Base-by-base conservation (phyloP, 2,888 invertebrate species). In the Plebejus melissa region DNA sequence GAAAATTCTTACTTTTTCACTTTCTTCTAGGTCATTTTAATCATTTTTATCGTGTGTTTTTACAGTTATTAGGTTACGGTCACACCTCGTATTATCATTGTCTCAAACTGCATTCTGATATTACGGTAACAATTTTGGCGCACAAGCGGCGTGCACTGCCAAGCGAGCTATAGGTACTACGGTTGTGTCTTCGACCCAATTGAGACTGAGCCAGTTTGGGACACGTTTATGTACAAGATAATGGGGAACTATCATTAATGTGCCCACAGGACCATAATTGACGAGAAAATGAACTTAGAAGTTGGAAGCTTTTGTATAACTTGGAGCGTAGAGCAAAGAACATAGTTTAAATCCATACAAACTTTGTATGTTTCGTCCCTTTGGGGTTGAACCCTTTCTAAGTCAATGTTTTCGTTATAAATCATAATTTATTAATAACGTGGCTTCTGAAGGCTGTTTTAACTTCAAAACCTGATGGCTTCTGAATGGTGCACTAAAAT, bases 141-240 rank as follows among this genome's bases (percentile, higher is more conserved):
- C 46, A 71, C 72, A 54, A 32, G 72, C 50, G 54, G 13, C 50
- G 38, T 41, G 57, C 57, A 41, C 13, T 70, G 75, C 75, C 75
- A 75, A 75, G 70, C 38, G 28, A 38, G 50, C 38, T 54, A 54
- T 46, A 46, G 38, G 50, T 22, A 69, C 70, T 57, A 69, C 36
- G 6, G 54, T 28, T 38, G 50, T 32, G 28, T 58, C 36, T 75
- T 46, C 57, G 75, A 75, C 75, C 75, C 58, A 70, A 16, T 75
- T 75, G 70, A 75, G 54, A 41, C 38, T 57, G 58, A 75, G 75
- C 75, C 75, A 75, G 50, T 50, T 72, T 13, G 22, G 38, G 38
- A 41, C 11, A 41, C 9, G 70, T 70, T 41, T 70, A 9, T 70
- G 41, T 32, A 4, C 65, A 5, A 65, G 65, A 65, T 65, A 65